Percentiles rank a stretch among this genome's conserved stretches.
phyloP scores from a whole-genome alignment of 92 coral and sea anemone species.

The Hydrozoanthus gracilis region DNA sequence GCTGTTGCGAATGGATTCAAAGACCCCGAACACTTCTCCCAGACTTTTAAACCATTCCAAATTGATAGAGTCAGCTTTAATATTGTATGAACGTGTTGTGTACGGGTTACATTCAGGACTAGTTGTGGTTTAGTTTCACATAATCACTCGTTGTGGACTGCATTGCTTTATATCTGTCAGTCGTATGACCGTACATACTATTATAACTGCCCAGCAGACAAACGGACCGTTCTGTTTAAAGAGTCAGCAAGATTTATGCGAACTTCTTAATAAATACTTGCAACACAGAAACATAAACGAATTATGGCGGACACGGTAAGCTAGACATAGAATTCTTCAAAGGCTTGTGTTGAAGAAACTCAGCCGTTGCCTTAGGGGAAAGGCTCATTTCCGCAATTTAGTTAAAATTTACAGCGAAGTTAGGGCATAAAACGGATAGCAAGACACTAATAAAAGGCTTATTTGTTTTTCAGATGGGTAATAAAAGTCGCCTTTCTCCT shows the following conservation, averaged over 20 bases:
- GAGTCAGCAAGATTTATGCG: background rate
- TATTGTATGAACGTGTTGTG: background rate
- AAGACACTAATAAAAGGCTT: background rate
- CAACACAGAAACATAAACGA: no score
- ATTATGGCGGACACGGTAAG: no score
- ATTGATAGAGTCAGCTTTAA: background rate
- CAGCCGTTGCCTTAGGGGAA: no score
- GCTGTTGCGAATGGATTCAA: background rate
- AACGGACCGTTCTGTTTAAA: background rate
- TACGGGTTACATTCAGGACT: background rate
- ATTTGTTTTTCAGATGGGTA: constrained; percentile 18
- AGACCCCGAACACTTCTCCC: background rate
- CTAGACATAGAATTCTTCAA: no score
- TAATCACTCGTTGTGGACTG: background rate
- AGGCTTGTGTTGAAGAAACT: no score
- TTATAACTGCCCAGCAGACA: background rate
- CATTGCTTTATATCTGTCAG: background rate
- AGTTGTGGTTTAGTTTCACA: background rate
- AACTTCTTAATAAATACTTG: background rate
- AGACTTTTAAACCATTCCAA: background rate
- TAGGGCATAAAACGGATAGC: background rate
- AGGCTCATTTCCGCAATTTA: background rate
- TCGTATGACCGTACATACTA: background rate
- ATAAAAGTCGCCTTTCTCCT: background rate
- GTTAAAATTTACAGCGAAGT: background rate